Evolutionary conservation across 2,888 invertebrate genomes (phyloP).

Genomic region (Acanthosepion lycidas): DNA sequence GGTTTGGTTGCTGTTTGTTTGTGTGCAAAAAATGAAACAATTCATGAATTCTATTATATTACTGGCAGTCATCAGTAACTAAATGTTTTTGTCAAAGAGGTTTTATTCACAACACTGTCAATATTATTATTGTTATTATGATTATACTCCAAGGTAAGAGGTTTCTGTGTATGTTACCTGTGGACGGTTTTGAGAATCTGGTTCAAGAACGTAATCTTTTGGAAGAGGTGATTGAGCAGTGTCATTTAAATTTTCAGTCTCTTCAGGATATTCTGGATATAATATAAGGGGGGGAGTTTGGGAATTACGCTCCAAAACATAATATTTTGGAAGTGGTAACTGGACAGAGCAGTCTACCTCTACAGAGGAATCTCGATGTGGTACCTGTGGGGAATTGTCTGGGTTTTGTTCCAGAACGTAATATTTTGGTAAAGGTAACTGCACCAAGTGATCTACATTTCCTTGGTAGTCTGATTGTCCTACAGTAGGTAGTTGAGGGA

Average conservation of each 20-base stretch:
- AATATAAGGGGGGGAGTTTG: not conserved
- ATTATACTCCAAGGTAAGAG: conserved; percentile 33
- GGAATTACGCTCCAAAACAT: conserved; percentile 12
- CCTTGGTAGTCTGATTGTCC: conserved; percentile 33
- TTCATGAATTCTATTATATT: not conserved
- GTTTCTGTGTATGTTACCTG: conserved; percentile 21
- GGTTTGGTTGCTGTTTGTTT: not conserved
- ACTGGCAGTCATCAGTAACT: not conserved
- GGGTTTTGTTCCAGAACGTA: not conserved
- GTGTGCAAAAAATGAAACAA: conserved; percentile 33
- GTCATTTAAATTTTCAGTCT: not conserved
- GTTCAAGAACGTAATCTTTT: conserved; percentile 23
- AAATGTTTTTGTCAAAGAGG: not conserved
- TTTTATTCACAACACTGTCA: conserved; percentile 12
- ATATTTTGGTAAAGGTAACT: not conserved
- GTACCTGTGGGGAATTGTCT: conserved; percentile 33
- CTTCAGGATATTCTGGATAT: not conserved
- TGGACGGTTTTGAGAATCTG: conserved; percentile 1
- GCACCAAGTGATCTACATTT: not conserved
- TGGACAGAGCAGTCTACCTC: conserved; percentile 2
- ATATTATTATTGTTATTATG: not conserved
- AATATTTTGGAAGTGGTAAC: conserved; percentile 21
- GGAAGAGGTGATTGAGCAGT: conserved; percentile 21
- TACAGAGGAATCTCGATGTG: conserved; percentile 33
- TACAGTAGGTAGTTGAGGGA: not conserved